Base-by-base conservation (phyloP, 2,888 invertebrate species). In the Carterocephalus palaemon region DNA sequence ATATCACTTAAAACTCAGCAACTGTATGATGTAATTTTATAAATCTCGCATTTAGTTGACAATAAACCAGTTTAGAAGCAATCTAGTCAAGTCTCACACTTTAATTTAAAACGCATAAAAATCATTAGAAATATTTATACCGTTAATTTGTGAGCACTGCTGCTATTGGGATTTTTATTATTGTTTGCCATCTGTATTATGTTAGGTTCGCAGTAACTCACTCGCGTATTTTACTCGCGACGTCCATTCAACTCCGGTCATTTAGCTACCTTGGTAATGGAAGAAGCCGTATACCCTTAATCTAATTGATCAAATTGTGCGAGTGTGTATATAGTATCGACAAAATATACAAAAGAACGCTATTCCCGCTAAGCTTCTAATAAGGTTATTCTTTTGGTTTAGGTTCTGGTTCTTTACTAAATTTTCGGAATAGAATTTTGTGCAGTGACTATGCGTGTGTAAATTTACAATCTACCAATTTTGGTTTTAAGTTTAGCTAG, bases 201-300 rank as follows among this genome's bases (percentile, higher is more conserved):
- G 54, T 53, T 41, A 12, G 24, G 32, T 26, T 46, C 34, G 9
- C 28, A 34, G n/a, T 22, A 47, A 36, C 45, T 46, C 37, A 45
- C 45, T 34, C 20, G 33, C 17, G 37, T 31, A 17, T 45, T 16
- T 23, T 23, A 45, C 31, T 37, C 13, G 24, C 53, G 53, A 54
- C 60, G 60, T 60, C 59, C 61, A 62, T 69, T 66, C 60, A 60
- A 62, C 51, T 61, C 58, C 60, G 56, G 62, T 59, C 67, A 61
- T 60, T 60, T 64, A 60, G 63, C 64, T 62, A 63, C 65, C 71
- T 68, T 68, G 56, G 62, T 65, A 69, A 66, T 63, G 64, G 52
- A 63, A 53, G 70, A 84, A 84, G 76, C 83, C 84, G 8, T 81
- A 82, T 43, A 58, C 53, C 62, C 70, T 70, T 80, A 85, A 85